Evolutionary conservation across 2,888 invertebrate genomes (phyloP).

Genomic region (Dolichopus griseipennis): DNA sequence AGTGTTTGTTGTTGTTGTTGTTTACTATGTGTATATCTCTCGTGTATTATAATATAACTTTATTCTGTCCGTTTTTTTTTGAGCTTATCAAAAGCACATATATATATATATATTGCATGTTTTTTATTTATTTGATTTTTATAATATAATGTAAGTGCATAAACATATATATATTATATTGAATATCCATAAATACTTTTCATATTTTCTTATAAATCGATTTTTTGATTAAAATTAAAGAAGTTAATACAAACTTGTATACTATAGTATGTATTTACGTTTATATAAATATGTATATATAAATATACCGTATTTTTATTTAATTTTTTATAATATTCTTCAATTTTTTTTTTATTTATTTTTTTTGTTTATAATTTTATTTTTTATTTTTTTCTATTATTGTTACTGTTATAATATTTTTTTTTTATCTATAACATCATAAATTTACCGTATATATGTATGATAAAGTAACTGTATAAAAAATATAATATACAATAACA

Average conservation of each 20-base stretch:
- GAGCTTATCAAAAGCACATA: not conserved
- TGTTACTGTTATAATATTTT: not conserved
- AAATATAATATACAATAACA: no score
- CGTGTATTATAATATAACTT: no score
- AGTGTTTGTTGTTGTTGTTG: no score
- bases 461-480: no score
- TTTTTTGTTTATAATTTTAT: not conserved
- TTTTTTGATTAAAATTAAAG: conserved; percentile 1
- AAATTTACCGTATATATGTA: no score
- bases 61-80: not conserved
- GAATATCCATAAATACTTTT: not conserved
- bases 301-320: not conserved
- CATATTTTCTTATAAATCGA: conserved; percentile 6
- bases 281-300: no score
- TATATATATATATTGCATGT: not conserved
- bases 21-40: no score
- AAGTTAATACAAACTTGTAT: not conserved
- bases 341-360: not conserved
- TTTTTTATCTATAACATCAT: not conserved
- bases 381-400: not conserved
- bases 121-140: no score
- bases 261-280: no score
- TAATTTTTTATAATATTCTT: conserved; percentile 6
- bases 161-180: not conserved
- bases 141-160: not conserved